Conservation (phyloP, 2,113 vertebrate species). For the Suricata suricatta region DNA sequence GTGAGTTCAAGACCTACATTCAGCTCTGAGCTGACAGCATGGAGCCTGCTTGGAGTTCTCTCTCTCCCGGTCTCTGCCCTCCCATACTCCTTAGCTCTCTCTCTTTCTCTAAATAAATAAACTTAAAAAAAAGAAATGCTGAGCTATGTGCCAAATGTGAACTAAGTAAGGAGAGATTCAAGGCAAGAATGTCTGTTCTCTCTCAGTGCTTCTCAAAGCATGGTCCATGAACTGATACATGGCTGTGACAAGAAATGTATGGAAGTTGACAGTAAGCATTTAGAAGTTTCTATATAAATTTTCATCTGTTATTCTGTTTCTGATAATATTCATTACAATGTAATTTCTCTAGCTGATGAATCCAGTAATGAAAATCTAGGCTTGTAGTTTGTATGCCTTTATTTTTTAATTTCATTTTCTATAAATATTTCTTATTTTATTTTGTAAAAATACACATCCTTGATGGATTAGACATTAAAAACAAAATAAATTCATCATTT, state of each 20-base stretch:
- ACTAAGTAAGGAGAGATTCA: not conserved
- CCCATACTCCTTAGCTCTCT: too few species aligned
- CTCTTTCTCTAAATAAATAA: too few species aligned
- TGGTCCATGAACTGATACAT: not conserved
- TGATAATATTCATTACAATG: not conserved
- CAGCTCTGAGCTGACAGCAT: too few species aligned
- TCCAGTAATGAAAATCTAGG: not conserved
- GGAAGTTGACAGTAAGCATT: not conserved
- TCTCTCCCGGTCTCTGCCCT: too few species aligned
- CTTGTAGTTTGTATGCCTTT: not conserved
- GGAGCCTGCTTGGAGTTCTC: too few species aligned
- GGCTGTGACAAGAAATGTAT: not conserved
- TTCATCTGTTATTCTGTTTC: not conserved
- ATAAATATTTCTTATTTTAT: not conserved
- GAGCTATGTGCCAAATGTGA: not conserved
- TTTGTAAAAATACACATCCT: not conserved
- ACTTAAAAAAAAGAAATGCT: not conserved
- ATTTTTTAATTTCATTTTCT: slow-evolving; percentile 5
- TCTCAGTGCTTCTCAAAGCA: not conserved
- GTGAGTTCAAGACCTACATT: too few species aligned
- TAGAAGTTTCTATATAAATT: not conserved
- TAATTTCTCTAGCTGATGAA: not conserved
- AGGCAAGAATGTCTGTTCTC: not conserved
- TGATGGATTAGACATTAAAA: slow-evolving; percentile 28
- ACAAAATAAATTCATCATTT: not conserved